Evolutionary conservation across 2,888 invertebrate genomes (phyloP).

Genomic region (Amiota communis): DNA sequence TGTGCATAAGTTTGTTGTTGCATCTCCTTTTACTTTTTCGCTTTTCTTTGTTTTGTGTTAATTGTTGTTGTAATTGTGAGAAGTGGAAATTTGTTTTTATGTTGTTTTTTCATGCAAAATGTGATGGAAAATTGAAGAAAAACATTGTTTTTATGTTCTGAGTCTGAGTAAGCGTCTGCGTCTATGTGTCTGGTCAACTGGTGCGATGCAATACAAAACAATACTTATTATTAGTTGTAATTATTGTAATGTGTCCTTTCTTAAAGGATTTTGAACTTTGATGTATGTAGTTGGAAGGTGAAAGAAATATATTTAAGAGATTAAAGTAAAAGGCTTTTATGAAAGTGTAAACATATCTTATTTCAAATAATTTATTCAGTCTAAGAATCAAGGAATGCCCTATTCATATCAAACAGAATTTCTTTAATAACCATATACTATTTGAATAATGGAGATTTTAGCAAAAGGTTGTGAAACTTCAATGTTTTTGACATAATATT

Average conservation of each 20-base stretch:
- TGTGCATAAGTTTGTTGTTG: neutral
- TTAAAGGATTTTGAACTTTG: neutral
- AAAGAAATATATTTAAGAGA: too few relatives aligned
- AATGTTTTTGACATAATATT: too few relatives aligned
- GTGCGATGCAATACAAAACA: neutral
- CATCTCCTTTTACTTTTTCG: neutral
- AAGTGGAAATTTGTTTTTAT: neutral
- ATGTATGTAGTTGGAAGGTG: too few relatives aligned
- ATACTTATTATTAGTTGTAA: constrained; percentile 17
- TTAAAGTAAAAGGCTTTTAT: too few relatives aligned
- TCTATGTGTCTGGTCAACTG: neutral
- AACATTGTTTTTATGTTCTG: neutral
- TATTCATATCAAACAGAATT: too few relatives aligned
- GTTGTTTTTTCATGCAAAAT: constrained; percentile 2
- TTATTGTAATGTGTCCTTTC: constrained; percentile 12
- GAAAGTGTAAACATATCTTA: too few relatives aligned
- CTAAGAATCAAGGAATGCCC: too few relatives aligned
- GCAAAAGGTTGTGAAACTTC: too few relatives aligned
- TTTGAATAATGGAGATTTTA: too few relatives aligned
- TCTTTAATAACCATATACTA: too few relatives aligned
- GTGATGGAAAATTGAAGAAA: constrained; percentile 11
- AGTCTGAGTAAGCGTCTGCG: neutral
- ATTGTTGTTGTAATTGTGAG: neutral
- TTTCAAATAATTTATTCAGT: too few relatives aligned
- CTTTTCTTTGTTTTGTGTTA: neutral